Percentiles rank a stretch among this genome's conserved stretches.
Evolutionary conservation across 2,888 invertebrate genomes (phyloP).

Genomic region (Agrotis clavis): DNA sequence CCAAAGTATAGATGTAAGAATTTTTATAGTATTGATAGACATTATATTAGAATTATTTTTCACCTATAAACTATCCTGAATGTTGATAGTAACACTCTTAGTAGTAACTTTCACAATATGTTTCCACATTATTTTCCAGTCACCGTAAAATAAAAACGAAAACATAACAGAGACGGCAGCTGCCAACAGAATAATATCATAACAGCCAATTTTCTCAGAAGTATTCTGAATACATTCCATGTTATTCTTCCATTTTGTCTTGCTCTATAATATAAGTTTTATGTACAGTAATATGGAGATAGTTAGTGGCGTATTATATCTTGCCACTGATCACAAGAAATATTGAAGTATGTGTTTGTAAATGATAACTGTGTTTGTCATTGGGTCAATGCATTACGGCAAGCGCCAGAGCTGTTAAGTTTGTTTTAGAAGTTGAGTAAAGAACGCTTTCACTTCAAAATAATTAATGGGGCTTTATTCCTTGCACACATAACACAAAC

Average conservation of each 20-base stretch:
- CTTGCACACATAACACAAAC: too few species aligned
- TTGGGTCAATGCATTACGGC: too few species aligned
- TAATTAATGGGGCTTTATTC: too few species aligned
- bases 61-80: neutral
- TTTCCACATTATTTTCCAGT: neutral
- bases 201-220: neutral
- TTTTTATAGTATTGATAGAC: too few species aligned
- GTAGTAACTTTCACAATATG: neutral
- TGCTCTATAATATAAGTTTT: conserved; percentile 12
- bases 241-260: conserved; percentile 17
- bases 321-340: neutral
- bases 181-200: conserved; percentile 22
- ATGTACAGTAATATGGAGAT: neutral
- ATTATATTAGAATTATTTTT: too few species aligned
- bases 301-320: neutral
- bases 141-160: conserved; percentile 7
- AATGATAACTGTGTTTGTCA: neutral
- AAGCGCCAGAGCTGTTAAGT: too few species aligned
- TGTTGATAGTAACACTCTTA: neutral
- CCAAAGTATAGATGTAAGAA: too few species aligned
- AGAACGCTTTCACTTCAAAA: too few species aligned
- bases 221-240: neutral
- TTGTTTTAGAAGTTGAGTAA: too few species aligned
- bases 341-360: neutral
- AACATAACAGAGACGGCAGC: conserved; percentile 6